Percentiles rank a stretch among this genome's conserved stretches.
These are phyloP conservation scores for Spinus pinus DNA, from an alignment of 2,797 vertebrate genomes.

Conservation along the genomic window DNA sequence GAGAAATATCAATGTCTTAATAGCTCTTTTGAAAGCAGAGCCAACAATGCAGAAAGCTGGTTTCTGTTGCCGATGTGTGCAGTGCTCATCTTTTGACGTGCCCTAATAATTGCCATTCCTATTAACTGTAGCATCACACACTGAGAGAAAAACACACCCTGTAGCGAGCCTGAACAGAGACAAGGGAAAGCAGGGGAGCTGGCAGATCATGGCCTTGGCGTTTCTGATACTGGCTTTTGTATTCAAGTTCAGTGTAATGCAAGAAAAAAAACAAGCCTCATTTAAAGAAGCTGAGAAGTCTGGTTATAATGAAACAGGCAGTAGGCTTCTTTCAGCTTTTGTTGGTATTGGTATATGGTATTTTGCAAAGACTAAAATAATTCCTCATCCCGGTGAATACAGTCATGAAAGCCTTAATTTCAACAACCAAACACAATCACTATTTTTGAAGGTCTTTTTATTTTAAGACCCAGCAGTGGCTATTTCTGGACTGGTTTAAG, in stretches of 20 bases:
- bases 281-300: background rate
- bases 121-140: background rate
- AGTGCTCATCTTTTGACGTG: background rate
- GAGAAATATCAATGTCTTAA: background rate
- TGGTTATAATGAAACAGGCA: background rate
- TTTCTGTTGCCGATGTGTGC: constrained; percentile 2
- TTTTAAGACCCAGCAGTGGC: background rate
- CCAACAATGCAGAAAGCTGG: background rate
- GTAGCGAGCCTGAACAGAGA: background rate
- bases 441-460: background rate
- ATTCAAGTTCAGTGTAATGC: background rate
- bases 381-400: background rate
- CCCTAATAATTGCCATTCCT: constrained; percentile 23
- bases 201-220: background rate
- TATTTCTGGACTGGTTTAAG: background rate
- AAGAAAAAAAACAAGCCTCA: background rate
- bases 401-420: background rate
- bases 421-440: background rate
- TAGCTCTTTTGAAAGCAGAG: background rate
- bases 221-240: background rate
- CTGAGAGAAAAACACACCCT: constrained; percentile 11
- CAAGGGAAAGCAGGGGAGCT: background rate
- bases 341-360: background rate
- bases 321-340: background rate
- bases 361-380: background rate